These are phyloP conservation scores for Sorex maritimensis DNA, from an alignment of 2,797 vertebrate species.

Conservation along the genomic window DNA sequence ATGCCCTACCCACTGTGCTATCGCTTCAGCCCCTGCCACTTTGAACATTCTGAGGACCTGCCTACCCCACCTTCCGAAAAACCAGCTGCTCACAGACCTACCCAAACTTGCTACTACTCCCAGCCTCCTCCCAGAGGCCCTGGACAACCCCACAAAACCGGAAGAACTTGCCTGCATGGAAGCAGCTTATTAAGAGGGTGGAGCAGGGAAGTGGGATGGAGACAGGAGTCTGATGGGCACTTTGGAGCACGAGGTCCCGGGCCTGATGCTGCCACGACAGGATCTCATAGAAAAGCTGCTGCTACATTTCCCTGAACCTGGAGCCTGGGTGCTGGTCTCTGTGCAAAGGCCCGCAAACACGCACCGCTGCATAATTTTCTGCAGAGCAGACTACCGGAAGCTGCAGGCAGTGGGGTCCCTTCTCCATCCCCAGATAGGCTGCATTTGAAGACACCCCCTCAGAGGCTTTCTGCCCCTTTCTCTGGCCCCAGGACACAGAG, in stretches of 20 bases:
- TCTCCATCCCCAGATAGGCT: slow-evolving; percentile 13
- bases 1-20: too few species aligned
- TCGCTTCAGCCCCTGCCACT: too few species aligned
- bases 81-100: neutral
- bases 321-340: too few species aligned
- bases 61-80: neutral
- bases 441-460: neutral
- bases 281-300: slow-evolving; percentile 17
- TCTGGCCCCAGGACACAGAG: slow-evolving; percentile 25
- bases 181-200: too few species aligned
- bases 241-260: neutral
- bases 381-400: slow-evolving; percentile 14
- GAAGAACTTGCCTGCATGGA: too few species aligned
- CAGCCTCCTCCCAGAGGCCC: neutral
- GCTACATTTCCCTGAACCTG: too few species aligned
- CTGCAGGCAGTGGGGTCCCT: neutral
- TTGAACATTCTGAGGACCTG: too few species aligned
- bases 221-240: neutral
- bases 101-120: neutral
- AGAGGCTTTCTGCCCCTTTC: neutral
- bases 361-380: neutral
- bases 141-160: neutral
- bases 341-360: too few species aligned
- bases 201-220: neutral
- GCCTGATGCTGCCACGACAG: neutral